Conservation (phyloP, 2,113 vertebrate genomes). For the Calidris pugnax region DNA sequence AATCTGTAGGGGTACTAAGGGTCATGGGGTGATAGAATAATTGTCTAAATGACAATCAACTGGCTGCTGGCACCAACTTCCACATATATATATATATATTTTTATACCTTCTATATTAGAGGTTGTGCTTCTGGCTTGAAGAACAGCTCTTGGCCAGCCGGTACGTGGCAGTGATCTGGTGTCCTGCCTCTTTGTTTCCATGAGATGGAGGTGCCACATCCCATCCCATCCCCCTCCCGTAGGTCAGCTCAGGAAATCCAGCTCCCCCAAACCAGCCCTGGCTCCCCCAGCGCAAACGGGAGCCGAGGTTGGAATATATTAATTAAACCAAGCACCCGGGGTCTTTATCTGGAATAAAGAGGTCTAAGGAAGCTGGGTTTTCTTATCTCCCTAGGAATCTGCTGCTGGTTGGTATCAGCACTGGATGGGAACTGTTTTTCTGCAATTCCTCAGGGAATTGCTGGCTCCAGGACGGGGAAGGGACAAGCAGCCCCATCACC, state of each 20-base stretch:
- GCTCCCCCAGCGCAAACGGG: rapidly evolving
- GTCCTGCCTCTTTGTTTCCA: rapidly evolving
- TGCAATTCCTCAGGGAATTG: neutral
- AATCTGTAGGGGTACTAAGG: neutral
- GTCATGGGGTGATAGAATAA: too few species aligned
- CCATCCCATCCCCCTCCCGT: rapidly evolving
- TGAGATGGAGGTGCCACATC: neutral
- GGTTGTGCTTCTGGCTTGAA: neutral
- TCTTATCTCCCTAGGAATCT: neutral
- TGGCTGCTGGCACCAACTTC: neutral
- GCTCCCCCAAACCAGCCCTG: rapidly evolving
- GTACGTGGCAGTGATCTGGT: rapidly evolving
- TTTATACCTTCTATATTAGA: neutral
- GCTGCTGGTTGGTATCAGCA: neutral
- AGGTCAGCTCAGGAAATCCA: neutral
- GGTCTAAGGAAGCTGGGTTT: neutral
- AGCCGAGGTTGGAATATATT: neutral
- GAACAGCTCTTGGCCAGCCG: neutral
- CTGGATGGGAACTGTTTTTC: neutral
- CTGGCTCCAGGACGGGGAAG: neutral
- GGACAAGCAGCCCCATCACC: neutral
- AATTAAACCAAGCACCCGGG: neutral
- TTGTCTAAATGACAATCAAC: neutral
- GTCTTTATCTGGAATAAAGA: neutral
- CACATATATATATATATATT: too few species aligned